These are phyloP conservation scores for Episyrphus balteatus DNA, from an alignment of 1,140 invertebrate species.

Conservation along the genomic window DNA sequence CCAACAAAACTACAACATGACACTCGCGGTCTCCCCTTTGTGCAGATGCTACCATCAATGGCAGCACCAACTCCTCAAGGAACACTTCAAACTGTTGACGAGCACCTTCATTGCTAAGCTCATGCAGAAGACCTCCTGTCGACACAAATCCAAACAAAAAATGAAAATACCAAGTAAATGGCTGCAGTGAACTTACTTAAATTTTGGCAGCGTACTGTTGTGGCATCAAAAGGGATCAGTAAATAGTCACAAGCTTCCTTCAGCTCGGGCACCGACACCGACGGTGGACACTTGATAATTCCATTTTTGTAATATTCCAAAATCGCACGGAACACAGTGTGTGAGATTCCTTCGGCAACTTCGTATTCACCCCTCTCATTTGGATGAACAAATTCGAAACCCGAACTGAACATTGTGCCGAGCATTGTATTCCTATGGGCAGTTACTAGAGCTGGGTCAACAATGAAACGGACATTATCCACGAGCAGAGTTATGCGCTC, in stretches of 20 bases:
- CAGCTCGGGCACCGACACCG: constrained; percentile 83
- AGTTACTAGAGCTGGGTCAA: constrained; percentile 83
- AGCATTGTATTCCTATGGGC: constrained; percentile 88
- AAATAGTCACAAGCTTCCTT: constrained; percentile 98
- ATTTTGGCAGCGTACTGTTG: constrained; percentile 92
- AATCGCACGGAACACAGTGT: constrained; percentile 89
- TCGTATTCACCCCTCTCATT: constrained; percentile 96
- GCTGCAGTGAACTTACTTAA: constrained; percentile 53
- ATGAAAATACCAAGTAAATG: constrained; percentile 4
- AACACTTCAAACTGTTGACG: constrained; percentile 93
- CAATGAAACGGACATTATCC: constrained; percentile 83
- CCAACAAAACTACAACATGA: constrained; percentile 89
- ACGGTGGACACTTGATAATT: constrained; percentile 69
- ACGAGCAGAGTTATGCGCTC: constrained; percentile 74
- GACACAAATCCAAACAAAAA: constrained; percentile 24
- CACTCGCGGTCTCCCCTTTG: constrained; percentile 81
- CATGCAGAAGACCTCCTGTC: constrained; percentile 87
- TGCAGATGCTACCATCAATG: constrained; percentile 91
- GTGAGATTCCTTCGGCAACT: constrained; percentile 95
- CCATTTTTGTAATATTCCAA: constrained; percentile 91
- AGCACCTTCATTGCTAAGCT: constrained; percentile 97
- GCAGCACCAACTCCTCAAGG: constrained; percentile 89
- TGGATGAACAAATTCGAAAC: constrained; percentile 82
- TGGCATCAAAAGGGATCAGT: constrained; percentile 93
- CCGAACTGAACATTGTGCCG: constrained; percentile 94